These are phyloP conservation scores for Mimumesa dahlbomi DNA, from an alignment of 2,888 invertebrate genomes.

Conservation along the genomic window DNA sequence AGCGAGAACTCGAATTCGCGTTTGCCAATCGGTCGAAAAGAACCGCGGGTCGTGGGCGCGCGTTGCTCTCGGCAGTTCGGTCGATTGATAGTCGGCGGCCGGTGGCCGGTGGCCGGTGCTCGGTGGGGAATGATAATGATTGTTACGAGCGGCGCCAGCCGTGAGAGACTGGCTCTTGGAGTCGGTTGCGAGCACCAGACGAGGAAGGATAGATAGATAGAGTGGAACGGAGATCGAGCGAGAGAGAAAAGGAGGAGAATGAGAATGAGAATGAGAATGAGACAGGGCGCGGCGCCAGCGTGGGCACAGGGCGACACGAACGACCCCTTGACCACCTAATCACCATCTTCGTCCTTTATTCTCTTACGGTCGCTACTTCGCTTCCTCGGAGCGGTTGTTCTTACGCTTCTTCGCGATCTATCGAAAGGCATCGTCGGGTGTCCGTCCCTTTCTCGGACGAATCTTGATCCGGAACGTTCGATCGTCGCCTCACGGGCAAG, in stretches of 20 bases:
- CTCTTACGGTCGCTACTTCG: not conserved
- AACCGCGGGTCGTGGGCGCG: no score
- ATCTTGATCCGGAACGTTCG: no score
- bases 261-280: constrained; percentile 30
- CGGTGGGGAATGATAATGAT: constrained; percentile 73
- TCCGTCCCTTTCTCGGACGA: no score
- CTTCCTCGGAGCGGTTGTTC: no score
- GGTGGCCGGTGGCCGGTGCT: constrained; percentile 29
- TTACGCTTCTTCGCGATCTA: no score
- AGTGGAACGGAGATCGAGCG: constrained; percentile 8
- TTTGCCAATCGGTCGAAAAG: not conserved
- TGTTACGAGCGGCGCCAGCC: constrained; percentile 74
- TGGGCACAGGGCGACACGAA: constrained; percentile 70
- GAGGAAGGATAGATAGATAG: no score
- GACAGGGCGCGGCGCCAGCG: constrained; percentile 76
- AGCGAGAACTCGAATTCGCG: not conserved
- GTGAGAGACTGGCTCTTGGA: constrained; percentile 59
- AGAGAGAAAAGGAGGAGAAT: constrained; percentile 8
- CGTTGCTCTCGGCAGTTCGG: no score
- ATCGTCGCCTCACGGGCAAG: no score
- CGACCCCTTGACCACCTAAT: constrained; percentile 69
- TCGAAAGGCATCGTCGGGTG: no score
- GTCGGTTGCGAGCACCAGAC: no score
- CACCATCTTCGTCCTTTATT: constrained; percentile 31
- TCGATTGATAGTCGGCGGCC: constrained; percentile 41